Evolutionary conservation across 2,888 invertebrate species (phyloP), one percentile per base, ranked within the genome.

Genomic region (Volucella bombylans): DNA sequence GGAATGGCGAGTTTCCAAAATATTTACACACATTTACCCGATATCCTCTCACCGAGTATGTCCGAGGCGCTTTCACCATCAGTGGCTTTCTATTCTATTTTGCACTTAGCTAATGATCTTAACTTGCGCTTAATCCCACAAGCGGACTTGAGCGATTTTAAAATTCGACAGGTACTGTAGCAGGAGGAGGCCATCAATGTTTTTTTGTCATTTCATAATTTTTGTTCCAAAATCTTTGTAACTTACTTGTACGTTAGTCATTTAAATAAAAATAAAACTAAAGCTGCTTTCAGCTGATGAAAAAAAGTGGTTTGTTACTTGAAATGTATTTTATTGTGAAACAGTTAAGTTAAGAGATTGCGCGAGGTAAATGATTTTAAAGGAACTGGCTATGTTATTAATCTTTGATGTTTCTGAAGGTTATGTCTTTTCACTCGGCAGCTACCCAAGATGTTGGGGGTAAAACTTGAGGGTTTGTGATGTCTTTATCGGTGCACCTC

Each of bases 41-140:
- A 88, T 12, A 90, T 93, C 72, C 89, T 96, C 50, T 92, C 94
- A 0, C 90, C 92, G 10, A 93, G 93, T 86, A 96, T 95, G 94
- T 92, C 93, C 0, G 95, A 95, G 64, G 95, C 96, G 31, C 92
- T 97, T 65, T 96, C 96, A 89, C 94, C 95, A 38, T 95, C 96
- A 0, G 93, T 97, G 69, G 96, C 96, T 0, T 95, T 97, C 90
- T 94, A 96, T 31, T 95, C 97, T 0, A 92, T 97, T 15, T 92
- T 97, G 4, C 97, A 97, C 92, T 92, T 97, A 87, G 96, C 96
- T 2, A 97, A 97, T 90, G 97, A 97, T 89, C 94, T 95, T 88
- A 94, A 93, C 47, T 91, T 96, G 1, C 89, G 93, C 47, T 89
- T 95, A 31, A 92, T 93, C 87, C 93, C 93, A 71, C 91, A 91